Base-by-base conservation (phyloP, 2,113 vertebrate genomes). In the Galbula dea region DNA sequence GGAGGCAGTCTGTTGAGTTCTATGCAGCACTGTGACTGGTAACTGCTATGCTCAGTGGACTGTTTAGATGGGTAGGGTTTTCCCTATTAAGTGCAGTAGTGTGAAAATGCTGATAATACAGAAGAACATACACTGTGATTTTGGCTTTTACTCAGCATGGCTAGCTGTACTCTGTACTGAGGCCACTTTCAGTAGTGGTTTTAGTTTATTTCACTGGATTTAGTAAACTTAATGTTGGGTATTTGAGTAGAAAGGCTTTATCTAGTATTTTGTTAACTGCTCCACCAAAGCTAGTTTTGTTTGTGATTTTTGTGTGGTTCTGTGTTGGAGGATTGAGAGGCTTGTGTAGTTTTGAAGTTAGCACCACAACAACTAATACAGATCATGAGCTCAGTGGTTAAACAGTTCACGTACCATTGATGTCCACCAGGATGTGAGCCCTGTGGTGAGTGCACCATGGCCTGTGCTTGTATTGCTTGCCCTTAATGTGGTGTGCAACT, bases 31-130 rank as follows among this genome's bases (percentile, higher is more conserved):
- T 8, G 2, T 90, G 66, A 51, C 71, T 55, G 32, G 30, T 65
- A 92, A 55, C 62, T 78, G 57, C 73, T 95, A 88, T 97, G 61
- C 77, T 90, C 75, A 71, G 41, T 82, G 65, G 57, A 79, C 32
- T 92, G 91, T 69, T 96, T 90, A 93, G 80, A 29, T 92, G 76
- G 36, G 51, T 82, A 82, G 72, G 23, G 73, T 95, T 97, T 94
- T 65, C 52, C 19, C n/a, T 89, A 89, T 96, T 93, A 95, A 95
- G 63, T 82, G 58, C 76, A 93, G 20, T 43, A 62, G 51, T 76
- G 57, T 97, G 81, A 96, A 96, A 97, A 96, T 66, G 57, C 63
- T 76, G 80, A 49, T 93, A 91, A 94, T 41, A 55, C 63, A 58
- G 59, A 85, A 86, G 76, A 94, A 76, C 10, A 26, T 77, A 75